Conservation (phyloP, 2,113 vertebrate genomes). For the Choloepus hoffmanni region DNA sequence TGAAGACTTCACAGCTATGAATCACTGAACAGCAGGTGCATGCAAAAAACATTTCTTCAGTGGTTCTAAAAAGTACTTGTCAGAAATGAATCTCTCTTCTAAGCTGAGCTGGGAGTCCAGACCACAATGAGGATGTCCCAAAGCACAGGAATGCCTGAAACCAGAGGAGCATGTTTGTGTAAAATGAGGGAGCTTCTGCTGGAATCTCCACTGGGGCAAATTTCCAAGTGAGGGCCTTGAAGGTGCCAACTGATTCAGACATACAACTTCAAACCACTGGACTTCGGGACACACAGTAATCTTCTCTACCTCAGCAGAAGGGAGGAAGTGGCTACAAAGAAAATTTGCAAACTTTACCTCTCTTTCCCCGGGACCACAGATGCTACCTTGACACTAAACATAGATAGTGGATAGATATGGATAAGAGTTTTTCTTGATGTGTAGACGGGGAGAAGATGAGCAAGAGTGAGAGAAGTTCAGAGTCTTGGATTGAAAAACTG, state of each 20-base stretch:
- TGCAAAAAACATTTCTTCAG: neutral
- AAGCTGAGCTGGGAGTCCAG: neutral
- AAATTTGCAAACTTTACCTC: neutral
- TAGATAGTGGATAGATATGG: no score
- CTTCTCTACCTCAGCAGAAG: neutral
- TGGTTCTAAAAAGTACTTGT: neutral
- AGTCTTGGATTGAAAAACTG: neutral
- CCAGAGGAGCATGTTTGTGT: neutral
- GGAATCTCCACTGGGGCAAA: neutral
- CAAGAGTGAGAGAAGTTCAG: neutral
- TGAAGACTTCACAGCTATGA: constrained; percentile 35
- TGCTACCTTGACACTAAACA: neutral
- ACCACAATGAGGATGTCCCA: neutral
- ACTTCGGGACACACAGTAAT: neutral
- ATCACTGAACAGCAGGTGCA: neutral
- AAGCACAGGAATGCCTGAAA: neutral
- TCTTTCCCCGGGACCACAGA: neutral
- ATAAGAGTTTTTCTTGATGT: neutral
- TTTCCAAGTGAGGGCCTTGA: neutral
- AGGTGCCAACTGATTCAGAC: neutral
- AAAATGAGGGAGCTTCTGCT: neutral
- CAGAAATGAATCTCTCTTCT: constrained; percentile 45
- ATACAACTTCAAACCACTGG: neutral
- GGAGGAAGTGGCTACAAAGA: neutral
- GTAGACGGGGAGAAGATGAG: neutral